Conservation (phyloP, 2,888 invertebrate species). For the Sarcophaga carnaria region DNA sequence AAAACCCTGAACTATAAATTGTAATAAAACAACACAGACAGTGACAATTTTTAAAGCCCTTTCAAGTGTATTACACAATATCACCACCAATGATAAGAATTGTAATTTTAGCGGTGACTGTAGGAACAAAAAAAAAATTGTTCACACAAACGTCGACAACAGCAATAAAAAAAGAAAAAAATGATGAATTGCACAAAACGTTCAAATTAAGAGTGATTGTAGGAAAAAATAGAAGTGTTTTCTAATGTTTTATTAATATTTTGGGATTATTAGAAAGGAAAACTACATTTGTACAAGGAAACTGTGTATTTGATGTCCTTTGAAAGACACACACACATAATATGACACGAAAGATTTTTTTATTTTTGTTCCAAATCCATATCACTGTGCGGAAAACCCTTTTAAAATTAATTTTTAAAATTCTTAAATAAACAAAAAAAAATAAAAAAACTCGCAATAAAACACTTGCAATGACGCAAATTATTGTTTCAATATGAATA, state of each 20-base stretch:
- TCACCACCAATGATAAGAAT: constrained; percentile 5
- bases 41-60: not conserved
- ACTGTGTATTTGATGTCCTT: too few species aligned
- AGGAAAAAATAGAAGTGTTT: too few species aligned
- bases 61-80: not conserved
- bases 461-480: constrained; percentile 13
- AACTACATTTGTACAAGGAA: too few species aligned
- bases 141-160: not conserved
- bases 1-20: constrained; percentile 7
- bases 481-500: not conserved
- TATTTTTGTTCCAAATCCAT: too few species aligned
- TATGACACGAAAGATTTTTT: too few species aligned
- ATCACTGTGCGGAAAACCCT: too few species aligned
- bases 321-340: too few species aligned
- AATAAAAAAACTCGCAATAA: not conserved
- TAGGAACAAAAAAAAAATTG: constrained; percentile 15
- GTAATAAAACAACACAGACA: not conserved
- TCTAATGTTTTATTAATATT: too few species aligned
- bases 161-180: too few species aligned
- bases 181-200: too few species aligned
- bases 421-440: not conserved
- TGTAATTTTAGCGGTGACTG: not conserved
- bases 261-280: too few species aligned
- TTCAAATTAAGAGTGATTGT: too few species aligned
- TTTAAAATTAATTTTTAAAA: not conserved